Base-by-base conservation (phyloP, 2,797 vertebrate species). In the Hypotaenidia philippensis region DNA sequence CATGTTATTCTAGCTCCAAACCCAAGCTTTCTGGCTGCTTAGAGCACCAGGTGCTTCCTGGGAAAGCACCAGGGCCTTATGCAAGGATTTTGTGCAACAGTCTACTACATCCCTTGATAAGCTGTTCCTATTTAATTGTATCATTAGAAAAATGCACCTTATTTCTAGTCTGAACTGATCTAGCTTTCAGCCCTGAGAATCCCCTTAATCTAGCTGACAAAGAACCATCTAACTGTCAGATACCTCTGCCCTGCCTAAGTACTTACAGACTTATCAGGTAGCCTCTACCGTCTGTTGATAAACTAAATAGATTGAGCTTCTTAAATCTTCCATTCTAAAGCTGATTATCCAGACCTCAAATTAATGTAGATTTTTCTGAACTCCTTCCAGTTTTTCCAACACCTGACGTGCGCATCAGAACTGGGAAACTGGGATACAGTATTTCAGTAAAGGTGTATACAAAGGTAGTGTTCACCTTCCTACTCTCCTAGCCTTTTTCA, bases 291-390 rank as follows among this genome's bases (percentile, higher is more conserved):
- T 61, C 89, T 95, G 87, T 85, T 97, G 94, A 95, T 93, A 96
- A 97, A 95, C 90, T 96, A 89, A 96, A 96, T 36, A 95, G 93
- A 97, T 59, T 94, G 71, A 95, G 92, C 90, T 93, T 93, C 93
- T 96, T 83, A 95, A 93, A 89, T 88, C 95, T 96, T 96, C 69
- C 65, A 78, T 78, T 83, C 82, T 87, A 92, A 95, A 95, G 93
- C 82, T 91, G 87, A 93, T 97, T 96, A 96, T 65, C 38, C 84
- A 96, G 82, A 81, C 84, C 82, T 69, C 65, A 91, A 95, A 89
- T 93, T 85, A 90, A 91, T 11, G 50, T 31, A 78, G 61, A 57
- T 89, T 95, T 94, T 89, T 71, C 79, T 82, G 50, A 95, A 93
- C 45, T 50, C 53, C 22, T 81, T 79, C 70, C 44, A 82, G 32